phyloP scores from a whole-genome alignment of 2,113 vertebrate species.

The Odocoileus hemionus region DNA sequence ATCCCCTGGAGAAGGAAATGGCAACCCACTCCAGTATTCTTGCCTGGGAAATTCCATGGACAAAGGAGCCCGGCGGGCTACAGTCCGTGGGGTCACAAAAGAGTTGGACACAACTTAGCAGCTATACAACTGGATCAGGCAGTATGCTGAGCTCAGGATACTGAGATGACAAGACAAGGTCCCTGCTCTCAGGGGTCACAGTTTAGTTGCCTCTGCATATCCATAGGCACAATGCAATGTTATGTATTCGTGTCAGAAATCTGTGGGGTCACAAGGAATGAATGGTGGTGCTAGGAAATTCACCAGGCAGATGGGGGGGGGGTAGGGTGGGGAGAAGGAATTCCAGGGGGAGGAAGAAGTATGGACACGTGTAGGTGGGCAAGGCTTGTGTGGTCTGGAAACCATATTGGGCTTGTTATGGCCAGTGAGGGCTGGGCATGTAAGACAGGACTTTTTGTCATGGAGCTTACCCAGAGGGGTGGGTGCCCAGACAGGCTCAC shows the following conservation, averaged over 20 bases:
- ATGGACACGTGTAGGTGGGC: background rate
- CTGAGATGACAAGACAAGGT: background rate
- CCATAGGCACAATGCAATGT: too few species aligned
- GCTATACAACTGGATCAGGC: background rate
- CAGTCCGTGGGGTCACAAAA: background rate
- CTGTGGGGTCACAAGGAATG: background rate
- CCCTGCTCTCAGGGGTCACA: background rate
- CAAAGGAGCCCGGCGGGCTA: background rate
- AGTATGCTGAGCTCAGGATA: background rate
- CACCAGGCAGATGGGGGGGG: background rate
- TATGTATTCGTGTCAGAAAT: background rate
- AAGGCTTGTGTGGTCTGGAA: background rate
- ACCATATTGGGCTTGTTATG: background rate
- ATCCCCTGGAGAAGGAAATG: background rate
- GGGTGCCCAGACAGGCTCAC: background rate
- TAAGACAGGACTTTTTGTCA: background rate
- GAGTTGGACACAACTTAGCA: background rate
- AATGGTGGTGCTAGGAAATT: background rate
- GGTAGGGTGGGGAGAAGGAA: background rate
- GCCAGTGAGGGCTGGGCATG: background rate
- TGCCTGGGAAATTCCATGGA: background rate
- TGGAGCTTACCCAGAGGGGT: background rate
- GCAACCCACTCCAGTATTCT: background rate
- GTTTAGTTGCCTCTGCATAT: background rate
- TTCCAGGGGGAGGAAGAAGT: background rate